A percentile compares a stretch with the other conserved stretches of the same genome.
Conservation (phyloP, 2,113 vertebrate species). For the Myotis davidii region DNA sequence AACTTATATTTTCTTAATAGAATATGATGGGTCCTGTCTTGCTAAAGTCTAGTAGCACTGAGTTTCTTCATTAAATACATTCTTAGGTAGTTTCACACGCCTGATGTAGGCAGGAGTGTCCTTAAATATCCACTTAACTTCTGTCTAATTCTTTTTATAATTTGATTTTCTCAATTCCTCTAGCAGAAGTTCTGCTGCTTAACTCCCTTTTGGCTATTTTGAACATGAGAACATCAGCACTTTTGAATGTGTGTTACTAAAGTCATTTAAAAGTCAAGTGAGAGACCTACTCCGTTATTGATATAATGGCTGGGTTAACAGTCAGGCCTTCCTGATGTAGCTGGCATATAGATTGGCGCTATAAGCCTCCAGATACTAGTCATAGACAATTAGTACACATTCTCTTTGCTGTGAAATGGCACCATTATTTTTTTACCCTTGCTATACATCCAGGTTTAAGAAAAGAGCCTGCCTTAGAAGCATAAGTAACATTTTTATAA, state of each 20-base stretch:
- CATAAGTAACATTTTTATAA: background rate
- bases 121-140: background rate
- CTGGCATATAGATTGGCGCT: constrained; percentile 7
- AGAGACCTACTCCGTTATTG: constrained; percentile 72
- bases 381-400: background rate
- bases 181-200: constrained; percentile 36
- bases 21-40: background rate
- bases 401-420: background rate
- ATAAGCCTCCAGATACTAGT: background rate
- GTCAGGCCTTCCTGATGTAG: constrained; percentile 11
- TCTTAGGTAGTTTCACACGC: background rate
- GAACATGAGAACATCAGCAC: constrained; percentile 63
- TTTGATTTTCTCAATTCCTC: background rate
- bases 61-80: background rate
- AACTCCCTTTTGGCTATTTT: constrained; percentile 49
- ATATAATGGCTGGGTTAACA: constrained; percentile 3
- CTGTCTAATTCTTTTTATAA: constrained; percentile 8
- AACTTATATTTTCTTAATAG: background rate
- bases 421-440: background rate
- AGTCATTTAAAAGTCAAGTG: constrained; percentile 72
- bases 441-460: background rate
- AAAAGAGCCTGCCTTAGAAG: background rate
- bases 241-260: constrained; percentile 70
- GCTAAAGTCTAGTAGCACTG: background rate
- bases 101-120: background rate